These are phyloP conservation scores for Hippocampus barbouri DNA, from an alignment of 2,113 vertebrate genomes.

Conservation along the genomic window DNA sequence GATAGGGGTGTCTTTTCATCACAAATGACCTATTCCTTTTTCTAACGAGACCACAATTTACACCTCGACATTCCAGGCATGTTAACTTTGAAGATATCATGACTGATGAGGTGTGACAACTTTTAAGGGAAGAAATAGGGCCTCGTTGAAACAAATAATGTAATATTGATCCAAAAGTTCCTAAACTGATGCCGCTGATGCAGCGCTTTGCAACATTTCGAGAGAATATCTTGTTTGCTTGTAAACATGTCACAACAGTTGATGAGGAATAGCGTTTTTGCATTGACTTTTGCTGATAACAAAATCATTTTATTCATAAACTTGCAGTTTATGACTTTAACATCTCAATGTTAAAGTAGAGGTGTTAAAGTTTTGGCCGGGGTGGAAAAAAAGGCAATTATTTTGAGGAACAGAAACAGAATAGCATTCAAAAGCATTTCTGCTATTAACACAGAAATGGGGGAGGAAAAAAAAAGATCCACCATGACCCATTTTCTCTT, in stretches of 20 bases:
- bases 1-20: too few species aligned
- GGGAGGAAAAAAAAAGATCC: constrained; percentile 41
- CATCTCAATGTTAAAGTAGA: too few species aligned
- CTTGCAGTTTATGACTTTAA: too few species aligned
- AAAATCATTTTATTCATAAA: too few species aligned
- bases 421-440: constrained; percentile 31
- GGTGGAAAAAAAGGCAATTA: too few species aligned
- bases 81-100: constrained; percentile 53
- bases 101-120: constrained; percentile 56
- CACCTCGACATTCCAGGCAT: constrained; percentile 31
- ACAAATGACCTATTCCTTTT: constrained; percentile 7
- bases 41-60: constrained; percentile 54
- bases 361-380: too few species aligned
- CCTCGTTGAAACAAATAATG: constrained; percentile 68
- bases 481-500: constrained; percentile 62
- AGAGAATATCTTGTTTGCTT: constrained; percentile 23
- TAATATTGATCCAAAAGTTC: constrained; percentile 61
- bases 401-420: constrained; percentile 1
- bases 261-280: too few species aligned
- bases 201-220: constrained; percentile 63
- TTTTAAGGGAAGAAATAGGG: constrained; percentile 64
- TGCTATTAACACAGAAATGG: constrained; percentile 34
- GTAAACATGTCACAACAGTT: background rate
- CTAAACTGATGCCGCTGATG: constrained; percentile 53
- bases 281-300: too few species aligned